phyloP scores from a whole-genome alignment of 2,797 vertebrate species.

The Clarias laeviceps region DNA sequence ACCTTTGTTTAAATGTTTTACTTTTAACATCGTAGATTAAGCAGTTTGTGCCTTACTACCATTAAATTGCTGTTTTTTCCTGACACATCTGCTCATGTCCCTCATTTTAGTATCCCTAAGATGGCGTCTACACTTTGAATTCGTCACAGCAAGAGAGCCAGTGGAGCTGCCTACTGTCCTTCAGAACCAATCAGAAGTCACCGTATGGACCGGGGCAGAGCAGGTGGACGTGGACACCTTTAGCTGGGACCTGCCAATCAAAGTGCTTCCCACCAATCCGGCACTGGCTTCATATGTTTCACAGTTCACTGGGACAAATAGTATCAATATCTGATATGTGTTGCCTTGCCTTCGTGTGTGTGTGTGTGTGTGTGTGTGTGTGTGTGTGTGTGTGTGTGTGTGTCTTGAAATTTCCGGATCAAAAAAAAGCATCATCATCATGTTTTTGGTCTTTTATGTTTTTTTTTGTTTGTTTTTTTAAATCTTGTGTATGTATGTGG shows the following conservation, averaged over 20 bases:
- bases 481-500: constrained; percentile 35
- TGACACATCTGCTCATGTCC: background rate
- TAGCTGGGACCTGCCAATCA: constrained; percentile 97
- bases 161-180: constrained; percentile 79
- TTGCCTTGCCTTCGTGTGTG: constrained; percentile 8
- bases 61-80: background rate
- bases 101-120: constrained; percentile 82
- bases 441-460: constrained; percentile 45
- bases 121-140: constrained; percentile 97
- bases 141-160: constrained; percentile 87
- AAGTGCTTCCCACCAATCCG: constrained; percentile 94
- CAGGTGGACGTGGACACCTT: constrained; percentile 95
- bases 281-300: constrained; percentile 89
- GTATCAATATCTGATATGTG: constrained; percentile 85
- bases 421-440: constrained; percentile 46
- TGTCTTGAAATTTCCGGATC: constrained; percentile 29
- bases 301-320: constrained; percentile 88
- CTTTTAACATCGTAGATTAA: background rate
- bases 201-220: constrained; percentile 87
- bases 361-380: constrained; percentile 27
- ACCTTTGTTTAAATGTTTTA: background rate
- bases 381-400: constrained; percentile 24
- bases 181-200: constrained; percentile 84
- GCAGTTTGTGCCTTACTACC: background rate
- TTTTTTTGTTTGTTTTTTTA: constrained; percentile 46